phyloP scores from a whole-genome alignment of 2,797 vertebrate species.

The Benthosema pterotum region DNA sequence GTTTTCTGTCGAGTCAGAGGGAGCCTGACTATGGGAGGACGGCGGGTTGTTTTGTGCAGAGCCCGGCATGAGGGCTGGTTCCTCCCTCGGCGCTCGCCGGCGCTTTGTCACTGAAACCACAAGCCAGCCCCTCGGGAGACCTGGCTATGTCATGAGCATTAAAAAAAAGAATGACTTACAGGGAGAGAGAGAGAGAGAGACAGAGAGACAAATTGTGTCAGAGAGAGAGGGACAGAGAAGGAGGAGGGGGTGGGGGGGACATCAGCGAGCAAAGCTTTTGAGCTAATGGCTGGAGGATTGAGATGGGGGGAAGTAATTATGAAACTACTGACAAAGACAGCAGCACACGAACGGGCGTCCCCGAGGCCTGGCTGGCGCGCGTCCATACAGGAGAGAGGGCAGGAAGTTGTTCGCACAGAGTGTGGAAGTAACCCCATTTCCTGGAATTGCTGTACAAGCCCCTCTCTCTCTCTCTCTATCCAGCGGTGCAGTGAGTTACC shows the following conservation, averaged over 20 bases:
- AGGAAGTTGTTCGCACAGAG: conserved; percentile 86
- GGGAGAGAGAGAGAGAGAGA: neutral
- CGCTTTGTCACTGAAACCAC: conserved; percentile 56
- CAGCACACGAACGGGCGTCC: conserved; percentile 60
- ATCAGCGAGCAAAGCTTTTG: conserved; percentile 29
- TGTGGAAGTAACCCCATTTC: conserved; percentile 86
- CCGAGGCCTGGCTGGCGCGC: conserved; percentile 72
- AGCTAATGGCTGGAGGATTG: conserved; percentile 69
- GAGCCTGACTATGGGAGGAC: neutral
- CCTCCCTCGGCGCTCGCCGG: conserved; percentile 43
- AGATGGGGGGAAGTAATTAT: conserved; percentile 81
- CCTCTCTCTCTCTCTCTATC: too few relatives aligned
- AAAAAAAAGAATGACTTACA: conserved; percentile 19
- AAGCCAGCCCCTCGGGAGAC: conserved; percentile 36
- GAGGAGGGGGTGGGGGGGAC: neutral
- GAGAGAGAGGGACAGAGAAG: conserved; percentile 9
- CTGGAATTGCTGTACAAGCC: conserved; percentile 79
- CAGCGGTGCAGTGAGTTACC: conserved; percentile 62
- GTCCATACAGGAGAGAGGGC: conserved; percentile 70
- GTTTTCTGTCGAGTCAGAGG: conserved; percentile 5
- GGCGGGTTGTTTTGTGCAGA: conserved; percentile 32
- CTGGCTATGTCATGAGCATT: conserved; percentile 40
- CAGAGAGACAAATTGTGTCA: neutral
- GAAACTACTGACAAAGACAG: conserved; percentile 68
- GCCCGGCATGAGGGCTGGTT: conserved; percentile 37